These are phyloP conservation scores for Noctilio leporinus DNA, from an alignment of 2,113 vertebrate species.

Conservation along the genomic window DNA sequence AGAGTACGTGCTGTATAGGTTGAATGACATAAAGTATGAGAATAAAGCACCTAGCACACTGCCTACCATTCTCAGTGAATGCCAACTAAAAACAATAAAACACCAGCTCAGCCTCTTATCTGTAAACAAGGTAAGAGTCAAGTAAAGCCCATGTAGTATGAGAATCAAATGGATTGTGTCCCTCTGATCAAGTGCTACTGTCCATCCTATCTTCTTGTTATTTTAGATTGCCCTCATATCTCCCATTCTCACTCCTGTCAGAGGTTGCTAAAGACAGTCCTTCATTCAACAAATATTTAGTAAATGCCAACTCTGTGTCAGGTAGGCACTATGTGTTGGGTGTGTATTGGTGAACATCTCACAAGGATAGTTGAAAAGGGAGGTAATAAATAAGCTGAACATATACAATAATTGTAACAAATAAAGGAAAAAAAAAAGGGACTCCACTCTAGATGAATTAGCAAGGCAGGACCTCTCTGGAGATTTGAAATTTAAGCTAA, in stretches of 20 bases:
- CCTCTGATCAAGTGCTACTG: background rate
- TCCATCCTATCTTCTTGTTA: background rate
- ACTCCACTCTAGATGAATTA: background rate
- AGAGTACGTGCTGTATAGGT: background rate
- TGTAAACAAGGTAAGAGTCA: background rate
- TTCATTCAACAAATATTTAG: background rate
- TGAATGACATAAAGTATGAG: background rate
- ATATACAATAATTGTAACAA: background rate
- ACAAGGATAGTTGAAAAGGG: background rate
- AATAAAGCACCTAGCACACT: background rate
- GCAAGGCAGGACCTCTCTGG: background rate
- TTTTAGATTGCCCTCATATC: background rate
- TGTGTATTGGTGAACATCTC: background rate
- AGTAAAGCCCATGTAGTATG: background rate
- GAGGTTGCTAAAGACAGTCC: background rate
- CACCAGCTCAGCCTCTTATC: background rate
- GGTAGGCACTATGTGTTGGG: background rate
- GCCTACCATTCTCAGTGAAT: background rate
- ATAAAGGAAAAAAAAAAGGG: background rate
- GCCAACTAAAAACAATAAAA: background rate
- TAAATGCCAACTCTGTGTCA: background rate
- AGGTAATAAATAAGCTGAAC: background rate
- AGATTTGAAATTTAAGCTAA: background rate
- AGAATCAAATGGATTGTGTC: background rate
- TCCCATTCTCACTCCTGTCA: background rate